Evolutionary conservation across 2,888 invertebrate species (phyloP).

Genomic region (Rhabditophanes sp.): DNA sequence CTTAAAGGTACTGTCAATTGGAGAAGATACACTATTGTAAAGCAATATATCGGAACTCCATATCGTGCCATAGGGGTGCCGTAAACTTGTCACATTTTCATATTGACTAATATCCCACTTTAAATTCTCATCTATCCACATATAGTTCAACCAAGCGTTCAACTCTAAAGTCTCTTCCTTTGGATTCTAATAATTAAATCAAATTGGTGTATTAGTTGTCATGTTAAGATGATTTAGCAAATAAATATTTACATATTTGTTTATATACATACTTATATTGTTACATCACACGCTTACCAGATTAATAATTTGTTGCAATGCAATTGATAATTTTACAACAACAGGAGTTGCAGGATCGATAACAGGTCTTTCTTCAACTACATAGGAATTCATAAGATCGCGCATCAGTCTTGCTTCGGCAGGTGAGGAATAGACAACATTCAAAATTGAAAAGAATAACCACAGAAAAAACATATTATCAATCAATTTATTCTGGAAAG

Average conservation of each 20-base stretch:
- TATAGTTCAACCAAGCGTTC: slow-evolving; percentile 35
- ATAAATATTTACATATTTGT: slow-evolving; percentile 3
- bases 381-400: slow-evolving; percentile 22
- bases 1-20: slow-evolving; percentile 34
- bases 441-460: too few species aligned
- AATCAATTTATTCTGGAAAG: too few species aligned
- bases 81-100: slow-evolving; percentile 21
- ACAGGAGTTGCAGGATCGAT: slow-evolving; percentile 27
- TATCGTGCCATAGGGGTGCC: slow-evolving; percentile 24
- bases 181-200: slow-evolving; percentile 23
- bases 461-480: too few species aligned
- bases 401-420: slow-evolving; percentile 28
- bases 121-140: slow-evolving; percentile 36
- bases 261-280: slow-evolving; percentile 3
- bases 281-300: slow-evolving; percentile 18
- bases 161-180: slow-evolving; percentile 34
- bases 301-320: slow-evolving; percentile 36
- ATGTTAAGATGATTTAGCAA: background rate
- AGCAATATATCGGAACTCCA: slow-evolving; percentile 28
- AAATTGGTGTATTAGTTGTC: background rate
- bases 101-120: slow-evolving; percentile 30
- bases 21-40: slow-evolving; percentile 38
- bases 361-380: slow-evolving; percentile 31
- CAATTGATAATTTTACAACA: slow-evolving; percentile 27
- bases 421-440: slow-evolving; percentile 17